Percentiles rank a stretch among this genome's conserved stretches.
Conservation (phyloP, 2,888 invertebrate species). For the Tribolium freemani region DNA sequence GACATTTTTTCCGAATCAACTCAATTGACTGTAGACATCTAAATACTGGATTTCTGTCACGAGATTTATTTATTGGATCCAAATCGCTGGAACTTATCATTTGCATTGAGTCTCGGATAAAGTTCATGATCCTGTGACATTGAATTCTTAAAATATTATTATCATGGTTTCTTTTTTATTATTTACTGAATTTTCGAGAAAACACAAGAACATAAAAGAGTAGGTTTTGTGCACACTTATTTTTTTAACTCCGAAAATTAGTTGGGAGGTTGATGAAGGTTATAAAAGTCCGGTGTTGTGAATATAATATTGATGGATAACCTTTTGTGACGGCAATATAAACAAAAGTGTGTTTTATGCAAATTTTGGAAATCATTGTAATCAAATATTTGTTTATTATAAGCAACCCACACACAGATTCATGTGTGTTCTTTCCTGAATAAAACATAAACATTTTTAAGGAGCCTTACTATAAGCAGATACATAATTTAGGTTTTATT, state of each 20-base stretch:
- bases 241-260: background rate
- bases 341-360: conserved; percentile 9
- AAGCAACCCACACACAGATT: background rate
- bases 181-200: background rate
- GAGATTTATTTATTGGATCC: background rate
- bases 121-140: background rate
- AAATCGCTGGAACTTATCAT: conserved; percentile 4
- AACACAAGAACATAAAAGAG: too few species aligned
- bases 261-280: conserved; percentile 2
- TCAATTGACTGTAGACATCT: background rate
- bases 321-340: conserved; percentile 12
- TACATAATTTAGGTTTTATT: background rate
- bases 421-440: background rate
- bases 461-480: background rate
- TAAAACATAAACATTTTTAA: background rate
- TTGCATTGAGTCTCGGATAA: conserved; percentile 16
- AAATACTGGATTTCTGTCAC: background rate
- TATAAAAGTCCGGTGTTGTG: conserved; percentile 2
- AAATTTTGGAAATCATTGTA: conserved; percentile 27
- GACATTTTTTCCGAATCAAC: conserved; percentile 1
- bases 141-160: background rate
- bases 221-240: background rate
- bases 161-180: background rate
- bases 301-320: conserved; percentile 14
- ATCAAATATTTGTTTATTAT: conserved; percentile 28